phyloP scores from a whole-genome alignment of 2,113 vertebrate genomes.

The Nothobranchius kuhntae region DNA sequence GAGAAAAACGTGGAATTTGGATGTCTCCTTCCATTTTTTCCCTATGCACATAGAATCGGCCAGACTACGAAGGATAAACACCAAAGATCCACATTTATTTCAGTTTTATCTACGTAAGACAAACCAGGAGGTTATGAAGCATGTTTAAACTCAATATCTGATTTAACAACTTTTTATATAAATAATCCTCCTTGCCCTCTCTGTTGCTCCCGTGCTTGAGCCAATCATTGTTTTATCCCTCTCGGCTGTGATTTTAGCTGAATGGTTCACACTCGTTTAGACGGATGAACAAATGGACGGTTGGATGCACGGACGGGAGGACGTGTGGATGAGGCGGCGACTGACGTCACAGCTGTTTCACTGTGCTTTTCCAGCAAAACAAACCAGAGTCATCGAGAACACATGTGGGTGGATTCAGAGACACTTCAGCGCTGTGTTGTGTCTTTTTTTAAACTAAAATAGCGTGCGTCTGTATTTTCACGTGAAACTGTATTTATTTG shows the following conservation, averaged over 20 bases:
- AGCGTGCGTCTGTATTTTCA: conserved; percentile 7
- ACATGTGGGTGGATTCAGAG: conserved; percentile 55
- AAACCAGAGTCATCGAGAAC: conserved; percentile 38
- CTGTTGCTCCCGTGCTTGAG: conserved; percentile 3
- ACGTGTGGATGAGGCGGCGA: conserved; percentile 10
- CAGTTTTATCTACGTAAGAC: no score
- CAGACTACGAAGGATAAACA: no score
- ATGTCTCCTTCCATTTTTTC: no score
- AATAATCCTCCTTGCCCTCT: not conserved
- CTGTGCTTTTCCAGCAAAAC: conserved; percentile 34
- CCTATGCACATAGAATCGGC: no score
- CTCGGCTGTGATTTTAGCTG: conserved; percentile 3
- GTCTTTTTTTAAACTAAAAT: conserved; percentile 48
- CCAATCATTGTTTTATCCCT: conserved; percentile 27
- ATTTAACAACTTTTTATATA: not conserved
- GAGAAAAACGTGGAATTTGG: no score
- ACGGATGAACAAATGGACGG: not conserved
- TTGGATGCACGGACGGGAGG: conserved; percentile 8
- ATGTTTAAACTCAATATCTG: not conserved
- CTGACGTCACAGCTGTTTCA: conserved; percentile 43
- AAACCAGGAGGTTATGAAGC: not conserved
- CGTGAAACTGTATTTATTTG: not conserved
- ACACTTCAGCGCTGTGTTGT: conserved; percentile 38
- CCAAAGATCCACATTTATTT: no score
- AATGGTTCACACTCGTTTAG: conserved; percentile 39